Evolutionary conservation across 2,797 vertebrate genomes (phyloP).

Genomic region (Saxicola maurus): DNA sequence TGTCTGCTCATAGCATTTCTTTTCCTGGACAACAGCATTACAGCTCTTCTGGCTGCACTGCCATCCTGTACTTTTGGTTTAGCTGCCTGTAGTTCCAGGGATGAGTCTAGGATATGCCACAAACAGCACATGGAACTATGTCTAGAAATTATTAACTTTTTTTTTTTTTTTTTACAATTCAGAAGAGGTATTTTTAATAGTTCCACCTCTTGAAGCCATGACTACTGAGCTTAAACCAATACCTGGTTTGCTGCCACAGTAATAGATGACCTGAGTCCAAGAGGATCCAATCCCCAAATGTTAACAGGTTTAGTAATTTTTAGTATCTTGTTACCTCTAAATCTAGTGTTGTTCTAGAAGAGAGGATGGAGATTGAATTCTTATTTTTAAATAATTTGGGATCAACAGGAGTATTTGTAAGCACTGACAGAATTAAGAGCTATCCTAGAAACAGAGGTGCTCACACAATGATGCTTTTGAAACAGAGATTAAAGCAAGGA

Average conservation of each 20-base stretch:
- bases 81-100: background rate
- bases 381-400: background rate
- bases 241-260: background rate
- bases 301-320: slow-evolving; percentile 4
- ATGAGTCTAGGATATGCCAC: background rate
- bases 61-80: background rate
- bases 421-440: background rate
- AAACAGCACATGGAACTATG: background rate
- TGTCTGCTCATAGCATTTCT: background rate
- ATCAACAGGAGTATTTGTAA: background rate
- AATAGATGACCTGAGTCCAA: background rate
- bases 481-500: background rate
- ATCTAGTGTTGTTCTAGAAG: background rate
- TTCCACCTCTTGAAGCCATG: background rate
- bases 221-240: background rate
- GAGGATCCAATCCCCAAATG: background rate
- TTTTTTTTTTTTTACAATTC: too few species aligned
- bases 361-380: background rate
- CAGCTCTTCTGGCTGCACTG: background rate
- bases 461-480: background rate
- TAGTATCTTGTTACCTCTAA: background rate
- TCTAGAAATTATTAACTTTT: background rate
- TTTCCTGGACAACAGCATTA: background rate
- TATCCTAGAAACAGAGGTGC: background rate
- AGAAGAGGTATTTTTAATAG: background rate